Evolutionary conservation across 1,140 invertebrate genomes (phyloP).

Genomic region (Drosophila nigrodunni): DNA sequence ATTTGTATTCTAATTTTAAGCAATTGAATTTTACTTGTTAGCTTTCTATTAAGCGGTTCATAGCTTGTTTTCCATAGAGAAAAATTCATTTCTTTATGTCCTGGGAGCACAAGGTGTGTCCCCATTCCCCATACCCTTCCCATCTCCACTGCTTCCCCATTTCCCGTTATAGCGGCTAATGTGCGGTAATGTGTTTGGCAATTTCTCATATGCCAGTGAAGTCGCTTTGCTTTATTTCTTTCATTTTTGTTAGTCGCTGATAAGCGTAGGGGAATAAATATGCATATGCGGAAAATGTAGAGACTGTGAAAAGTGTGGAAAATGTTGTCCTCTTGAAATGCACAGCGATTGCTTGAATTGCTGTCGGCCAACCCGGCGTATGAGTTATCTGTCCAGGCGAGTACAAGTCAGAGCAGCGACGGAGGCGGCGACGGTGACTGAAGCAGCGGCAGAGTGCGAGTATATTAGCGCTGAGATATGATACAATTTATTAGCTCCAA

Average conservation of each 20-base stretch:
- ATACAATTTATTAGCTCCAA: constrained; percentile 80
- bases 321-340: constrained; percentile 14
- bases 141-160: background rate
- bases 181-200: constrained; percentile 74
- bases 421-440: too few relatives aligned
- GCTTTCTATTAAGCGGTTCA: background rate
- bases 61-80: background rate
- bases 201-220: constrained; percentile 65
- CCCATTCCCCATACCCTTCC: background rate
- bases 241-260: constrained; percentile 65
- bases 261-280: constrained; percentile 80
- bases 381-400: constrained; percentile 66
- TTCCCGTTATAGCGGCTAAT: constrained; percentile 49
- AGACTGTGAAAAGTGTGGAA: background rate
- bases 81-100: background rate
- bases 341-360: background rate
- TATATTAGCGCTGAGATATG: constrained; percentile 69
- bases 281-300: constrained; percentile 56
- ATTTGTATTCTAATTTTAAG: too few relatives aligned
- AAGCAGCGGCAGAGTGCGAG: constrained; percentile 1
- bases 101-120: background rate
- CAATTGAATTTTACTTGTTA: too few relatives aligned
- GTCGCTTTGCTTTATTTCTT: constrained; percentile 66
- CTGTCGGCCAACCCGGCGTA: constrained; percentile 59
- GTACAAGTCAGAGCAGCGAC: too few relatives aligned